Percentiles rank a stretch among this genome's conserved stretches.
phyloP scores from a whole-genome alignment of 2,797 vertebrate genomes.

The Acridotheres tristis region DNA sequence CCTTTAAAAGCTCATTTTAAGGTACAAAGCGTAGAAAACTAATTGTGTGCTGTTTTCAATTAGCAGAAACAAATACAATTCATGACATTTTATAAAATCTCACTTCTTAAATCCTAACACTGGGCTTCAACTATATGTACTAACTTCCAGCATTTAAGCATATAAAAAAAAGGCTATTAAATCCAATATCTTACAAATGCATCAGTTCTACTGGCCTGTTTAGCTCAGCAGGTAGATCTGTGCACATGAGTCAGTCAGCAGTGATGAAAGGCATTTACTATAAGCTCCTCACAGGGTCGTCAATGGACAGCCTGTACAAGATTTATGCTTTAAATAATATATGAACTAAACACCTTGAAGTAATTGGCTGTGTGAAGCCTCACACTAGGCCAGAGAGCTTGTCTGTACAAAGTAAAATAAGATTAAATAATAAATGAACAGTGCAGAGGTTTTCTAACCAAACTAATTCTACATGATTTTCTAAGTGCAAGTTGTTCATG shows the following conservation, averaged over 20 bases:
- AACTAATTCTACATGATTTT: slow-evolving; percentile 58
- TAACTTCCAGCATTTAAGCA: slow-evolving; percentile 26
- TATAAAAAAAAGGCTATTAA: slow-evolving; percentile 31
- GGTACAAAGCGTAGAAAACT: fast-evolving
- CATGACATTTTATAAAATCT: neutral
- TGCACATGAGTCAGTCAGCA: slow-evolving; percentile 67
- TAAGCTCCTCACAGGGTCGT: slow-evolving; percentile 78
- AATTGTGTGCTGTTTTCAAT: neutral
- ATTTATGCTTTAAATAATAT: slow-evolving; percentile 87
- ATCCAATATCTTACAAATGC: slow-evolving; percentile 48
- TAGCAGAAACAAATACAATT: neutral
- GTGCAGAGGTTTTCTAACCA: slow-evolving; percentile 76
- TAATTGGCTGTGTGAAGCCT: slow-evolving; percentile 84
- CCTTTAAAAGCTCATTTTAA: neutral
- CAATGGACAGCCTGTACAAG: slow-evolving; percentile 85
- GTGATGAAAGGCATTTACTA: slow-evolving; percentile 84
- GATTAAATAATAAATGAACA: slow-evolving; percentile 90
- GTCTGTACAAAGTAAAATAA: slow-evolving; percentile 88
- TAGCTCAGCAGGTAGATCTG: slow-evolving; percentile 72
- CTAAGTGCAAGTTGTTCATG: slow-evolving; percentile 24
- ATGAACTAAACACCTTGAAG: slow-evolving; percentile 89
- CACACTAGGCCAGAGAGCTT: slow-evolving; percentile 82
- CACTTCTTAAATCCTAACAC: slow-evolving; percentile 8
- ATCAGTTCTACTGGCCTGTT: slow-evolving; percentile 41
- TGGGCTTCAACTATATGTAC: neutral